Evolutionary conservation across 2,888 invertebrate species (phyloP), one percentile per base, ranked within the genome.

Genomic region (Galerucella pusilla): DNA sequence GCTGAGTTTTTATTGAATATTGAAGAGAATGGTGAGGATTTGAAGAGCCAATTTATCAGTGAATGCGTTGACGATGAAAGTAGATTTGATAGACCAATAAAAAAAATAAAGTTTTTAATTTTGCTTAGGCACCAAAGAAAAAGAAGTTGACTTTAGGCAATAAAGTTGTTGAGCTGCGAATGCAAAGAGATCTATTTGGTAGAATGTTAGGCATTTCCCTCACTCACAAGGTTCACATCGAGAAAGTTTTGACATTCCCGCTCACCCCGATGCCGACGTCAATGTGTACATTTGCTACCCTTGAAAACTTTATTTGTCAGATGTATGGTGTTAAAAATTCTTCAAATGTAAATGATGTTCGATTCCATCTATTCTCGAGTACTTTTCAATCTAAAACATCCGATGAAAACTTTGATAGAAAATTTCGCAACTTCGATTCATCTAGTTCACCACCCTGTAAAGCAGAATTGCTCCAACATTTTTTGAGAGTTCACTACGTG

Each of bases 1-100:
- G n/a, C 79, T 66, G 75, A 83, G 3, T 79, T 85, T 80, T 54
- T 57, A 49, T n/a, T 84, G 4, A 84, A 83, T 70, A 74, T 83
- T 74, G 79, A 75, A 78, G 74, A 80, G 66, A 76, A 75, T 76
- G 78, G 77, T 73, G 70, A 79, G 2, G 28, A 65, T 25, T 74
- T 74, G 49, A 61, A 70, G 49, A 71, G 76, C 0, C 71, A 76
- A 45, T 80, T 79, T 59, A 79, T 80, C 35, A 75, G 12, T 68
- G 76, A 80, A 75, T 77, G 80, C 65, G 76, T 59, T 63, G 52
- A 65, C 49, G 68, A 79, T 75, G 45, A 68, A 61, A 59, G 63
- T 60, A 63, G 54, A 70, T 16, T 74, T 75, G 54, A 66, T 65
- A 54, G 68, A 75, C 3, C 71, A 72, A 45, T 80, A 77, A 57